A percentile compares a stretch with the other conserved stretches of the same genome.
phyloP scores from a whole-genome alignment of 2,888 invertebrate species.

The Ethmia dodecea region DNA sequence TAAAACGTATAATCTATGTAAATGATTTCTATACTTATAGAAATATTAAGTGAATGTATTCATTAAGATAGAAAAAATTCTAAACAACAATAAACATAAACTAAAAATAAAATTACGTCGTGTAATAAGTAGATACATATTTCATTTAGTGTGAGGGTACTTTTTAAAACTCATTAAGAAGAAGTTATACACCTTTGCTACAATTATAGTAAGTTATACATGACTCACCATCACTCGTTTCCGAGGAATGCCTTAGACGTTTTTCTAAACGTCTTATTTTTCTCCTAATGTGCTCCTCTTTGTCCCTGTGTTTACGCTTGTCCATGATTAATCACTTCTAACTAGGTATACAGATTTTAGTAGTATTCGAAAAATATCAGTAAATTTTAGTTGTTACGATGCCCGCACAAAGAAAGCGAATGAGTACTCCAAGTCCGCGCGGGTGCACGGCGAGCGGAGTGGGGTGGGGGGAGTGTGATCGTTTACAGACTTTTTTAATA shows the following conservation, averaged over 20 bases:
- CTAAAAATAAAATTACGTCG: not conserved
- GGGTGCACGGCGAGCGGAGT: not conserved
- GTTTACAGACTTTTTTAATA: not conserved
- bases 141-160: not conserved
- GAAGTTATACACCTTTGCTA: not conserved
- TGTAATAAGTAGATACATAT: not conserved
- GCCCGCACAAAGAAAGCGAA: constrained; percentile 1
- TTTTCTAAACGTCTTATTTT: not conserved
- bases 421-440: not conserved
- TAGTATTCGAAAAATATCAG: not conserved
- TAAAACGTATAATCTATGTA: no score
- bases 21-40: no score
- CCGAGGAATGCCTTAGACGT: not conserved
- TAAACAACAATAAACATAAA: no score
- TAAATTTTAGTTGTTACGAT: constrained; percentile 1
- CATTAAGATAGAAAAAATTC: no score
- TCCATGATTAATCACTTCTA: not conserved
- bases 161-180: not conserved
- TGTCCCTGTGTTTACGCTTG: constrained; percentile 1
- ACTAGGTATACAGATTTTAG: not conserved
- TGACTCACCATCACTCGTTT: not conserved
- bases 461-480: not conserved
- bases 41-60: no score
- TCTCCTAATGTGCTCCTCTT: not conserved
- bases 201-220: not conserved